These are phyloP conservation scores for Eustalomyia histrio DNA, from an alignment of 2,888 invertebrate species.

Conservation along the genomic window DNA sequence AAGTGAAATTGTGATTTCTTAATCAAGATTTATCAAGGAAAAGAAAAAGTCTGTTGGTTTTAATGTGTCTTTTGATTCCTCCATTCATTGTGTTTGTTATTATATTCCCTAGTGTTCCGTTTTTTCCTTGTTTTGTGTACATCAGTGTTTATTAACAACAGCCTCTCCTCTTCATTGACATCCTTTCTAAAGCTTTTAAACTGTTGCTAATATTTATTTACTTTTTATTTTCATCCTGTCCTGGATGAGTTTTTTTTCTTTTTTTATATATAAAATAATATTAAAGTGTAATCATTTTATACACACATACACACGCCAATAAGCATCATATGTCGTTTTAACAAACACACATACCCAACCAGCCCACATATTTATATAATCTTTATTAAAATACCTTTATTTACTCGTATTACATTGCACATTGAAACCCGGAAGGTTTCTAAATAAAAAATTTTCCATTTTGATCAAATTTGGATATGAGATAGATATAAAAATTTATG, in stretches of 20 bases:
- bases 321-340: not conserved
- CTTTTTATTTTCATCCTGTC: slow-evolving; percentile 12
- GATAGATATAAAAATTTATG: no score
- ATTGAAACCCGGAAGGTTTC: no score
- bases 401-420: no score
- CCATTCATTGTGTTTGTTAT: not conserved
- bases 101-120: slow-evolving; percentile 16
- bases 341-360: not conserved
- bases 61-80: no score
- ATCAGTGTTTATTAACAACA: not conserved
- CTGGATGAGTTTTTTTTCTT: slow-evolving; percentile 6
- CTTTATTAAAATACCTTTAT: no score
- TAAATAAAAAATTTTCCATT: no score
- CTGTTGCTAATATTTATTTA: slow-evolving; percentile 64
- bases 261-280: not conserved
- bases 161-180: slow-evolving; percentile 21
- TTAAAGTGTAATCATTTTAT: not conserved
- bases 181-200: slow-evolving; percentile 49
- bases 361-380: no score
- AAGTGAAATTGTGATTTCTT: not conserved
- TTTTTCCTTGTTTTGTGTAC: slow-evolving; percentile 12
- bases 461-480: no score
- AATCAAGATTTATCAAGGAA: not conserved
- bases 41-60: not conserved
- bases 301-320: not conserved